Evolutionary conservation across 2,888 invertebrate genomes (phyloP).

Genomic region (Julus scanicus): DNA sequence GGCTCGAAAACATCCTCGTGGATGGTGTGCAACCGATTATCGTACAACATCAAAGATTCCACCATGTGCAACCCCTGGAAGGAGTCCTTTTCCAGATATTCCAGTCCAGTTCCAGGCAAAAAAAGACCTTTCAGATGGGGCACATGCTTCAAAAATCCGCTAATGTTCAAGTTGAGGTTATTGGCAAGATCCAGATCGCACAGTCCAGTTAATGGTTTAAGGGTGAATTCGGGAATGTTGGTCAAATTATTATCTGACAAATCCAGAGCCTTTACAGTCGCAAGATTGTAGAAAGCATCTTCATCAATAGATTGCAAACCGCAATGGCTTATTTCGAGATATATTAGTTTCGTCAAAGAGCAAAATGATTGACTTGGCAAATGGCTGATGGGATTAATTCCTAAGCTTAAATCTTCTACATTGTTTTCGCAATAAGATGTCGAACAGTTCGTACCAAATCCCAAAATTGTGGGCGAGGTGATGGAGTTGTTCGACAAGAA

Average conservation of each 20-base stretch:
- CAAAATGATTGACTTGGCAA: neutral
- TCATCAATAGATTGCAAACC: slow-evolving; percentile 18
- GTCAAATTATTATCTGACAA: slow-evolving; percentile 41
- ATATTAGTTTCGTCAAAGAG: neutral
- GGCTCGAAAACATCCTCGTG: slow-evolving; percentile 36
- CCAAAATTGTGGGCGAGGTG: neutral
- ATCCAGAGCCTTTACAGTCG: neutral
- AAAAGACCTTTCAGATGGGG: neutral
- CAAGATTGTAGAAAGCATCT: slow-evolving; percentile 17
- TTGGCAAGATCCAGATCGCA: neutral
- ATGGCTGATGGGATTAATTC: neutral
- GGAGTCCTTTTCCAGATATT: neutral
- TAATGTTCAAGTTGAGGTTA: slow-evolving; percentile 26
- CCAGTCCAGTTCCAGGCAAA: slow-evolving; percentile 12
- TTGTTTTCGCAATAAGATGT: neutral
- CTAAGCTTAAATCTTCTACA: neutral
- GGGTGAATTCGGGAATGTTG: neutral
- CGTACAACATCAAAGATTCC: slow-evolving; percentile 19
- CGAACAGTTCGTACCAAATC: slow-evolving; percentile 26
- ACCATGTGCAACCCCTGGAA: slow-evolving; percentile 23
- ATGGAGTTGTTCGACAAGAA: neutral
- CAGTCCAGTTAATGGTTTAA: neutral
- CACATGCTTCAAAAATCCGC: neutral
- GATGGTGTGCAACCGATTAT: slow-evolving; percentile 1
- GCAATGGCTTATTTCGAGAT: slow-evolving; percentile 2